Evolutionary conservation across 2,797 vertebrate species (phyloP).

Genomic region (Myoxocephalus aenaeus): DNA sequence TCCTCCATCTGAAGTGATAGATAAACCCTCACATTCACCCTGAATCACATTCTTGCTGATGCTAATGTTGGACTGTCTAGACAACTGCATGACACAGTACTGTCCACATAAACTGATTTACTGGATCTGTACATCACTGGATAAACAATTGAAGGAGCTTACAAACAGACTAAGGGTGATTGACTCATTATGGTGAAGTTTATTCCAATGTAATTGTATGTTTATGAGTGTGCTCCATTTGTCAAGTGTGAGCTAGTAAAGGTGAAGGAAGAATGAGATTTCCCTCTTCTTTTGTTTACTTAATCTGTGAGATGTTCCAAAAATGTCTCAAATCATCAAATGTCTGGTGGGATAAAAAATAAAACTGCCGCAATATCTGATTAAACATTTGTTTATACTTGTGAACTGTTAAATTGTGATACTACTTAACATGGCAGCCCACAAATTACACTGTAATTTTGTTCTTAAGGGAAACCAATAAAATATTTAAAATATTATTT

Average conservation of each 20-base stretch:
- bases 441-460: neutral
- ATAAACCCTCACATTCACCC: slow-evolving; percentile 5
- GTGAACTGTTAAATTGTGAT: neutral
- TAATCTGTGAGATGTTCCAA: slow-evolving; percentile 10
- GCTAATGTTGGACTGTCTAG: slow-evolving; percentile 35
- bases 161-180: slow-evolving; percentile 40
- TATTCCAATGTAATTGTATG: slow-evolving; percentile 53
- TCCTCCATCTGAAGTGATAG: slow-evolving; percentile 11
- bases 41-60: slow-evolving; percentile 1
- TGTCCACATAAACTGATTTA: slow-evolving; percentile 10
- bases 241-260: slow-evolving; percentile 28
- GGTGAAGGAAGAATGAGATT: slow-evolving; percentile 5
- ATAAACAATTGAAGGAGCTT: slow-evolving; percentile 36
- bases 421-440: slow-evolving; percentile 1
- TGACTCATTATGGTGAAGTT: slow-evolving; percentile 29
- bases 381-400: slow-evolving; percentile 8
- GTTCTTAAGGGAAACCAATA: neutral
- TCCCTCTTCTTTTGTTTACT: slow-evolving; percentile 19
- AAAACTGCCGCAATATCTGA: neutral
- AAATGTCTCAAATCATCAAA: neutral
- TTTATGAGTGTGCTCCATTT: slow-evolving; percentile 34
- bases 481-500: neutral
- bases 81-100: slow-evolving; percentile 22
- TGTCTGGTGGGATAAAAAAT: neutral
- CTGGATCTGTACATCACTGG: slow-evolving; percentile 19